phyloP scores from a whole-genome alignment of 2,113 vertebrate species.

The Phocoena sinus region DNA sequence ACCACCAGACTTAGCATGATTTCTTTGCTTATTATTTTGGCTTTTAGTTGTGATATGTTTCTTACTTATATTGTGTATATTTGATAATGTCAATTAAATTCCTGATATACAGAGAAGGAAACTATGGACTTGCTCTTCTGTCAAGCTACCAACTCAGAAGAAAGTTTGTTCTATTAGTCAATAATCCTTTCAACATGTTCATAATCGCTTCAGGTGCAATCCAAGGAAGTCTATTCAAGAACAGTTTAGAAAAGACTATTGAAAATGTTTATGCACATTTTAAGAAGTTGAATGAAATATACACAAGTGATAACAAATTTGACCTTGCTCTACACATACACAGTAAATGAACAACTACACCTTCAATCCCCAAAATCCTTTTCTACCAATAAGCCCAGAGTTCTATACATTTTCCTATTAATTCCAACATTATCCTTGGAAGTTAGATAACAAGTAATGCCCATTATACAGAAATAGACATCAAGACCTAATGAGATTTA shows the following conservation, averaged over 20 bases:
- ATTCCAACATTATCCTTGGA: not conserved
- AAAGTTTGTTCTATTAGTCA: not conserved
- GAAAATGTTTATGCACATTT: not conserved
- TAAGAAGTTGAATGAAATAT: not conserved
- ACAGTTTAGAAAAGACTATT: not conserved
- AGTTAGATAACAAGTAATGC: not conserved
- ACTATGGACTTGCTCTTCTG: not conserved
- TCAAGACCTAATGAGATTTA: not conserved
- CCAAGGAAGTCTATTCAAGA: not conserved
- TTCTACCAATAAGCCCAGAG: not conserved
- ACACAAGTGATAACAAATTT: not conserved
- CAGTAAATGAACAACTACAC: not conserved
- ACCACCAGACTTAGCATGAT: not conserved
- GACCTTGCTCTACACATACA: not conserved
- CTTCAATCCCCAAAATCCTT: not conserved
- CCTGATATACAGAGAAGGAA: not conserved
- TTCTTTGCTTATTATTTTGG: not conserved
- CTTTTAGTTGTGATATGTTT: not conserved
- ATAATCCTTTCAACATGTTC: not conserved
- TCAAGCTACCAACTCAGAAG: not conserved
- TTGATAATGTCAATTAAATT: not conserved
- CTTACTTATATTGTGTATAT: not conserved
- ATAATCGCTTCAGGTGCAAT: not conserved
- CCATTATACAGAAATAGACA: not conserved
- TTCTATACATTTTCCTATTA: slow-evolving; percentile 16